These are phyloP conservation scores for Ictalurus punctatus DNA, from an alignment of 2,113 vertebrate genomes.

Conservation along the genomic window DNA sequence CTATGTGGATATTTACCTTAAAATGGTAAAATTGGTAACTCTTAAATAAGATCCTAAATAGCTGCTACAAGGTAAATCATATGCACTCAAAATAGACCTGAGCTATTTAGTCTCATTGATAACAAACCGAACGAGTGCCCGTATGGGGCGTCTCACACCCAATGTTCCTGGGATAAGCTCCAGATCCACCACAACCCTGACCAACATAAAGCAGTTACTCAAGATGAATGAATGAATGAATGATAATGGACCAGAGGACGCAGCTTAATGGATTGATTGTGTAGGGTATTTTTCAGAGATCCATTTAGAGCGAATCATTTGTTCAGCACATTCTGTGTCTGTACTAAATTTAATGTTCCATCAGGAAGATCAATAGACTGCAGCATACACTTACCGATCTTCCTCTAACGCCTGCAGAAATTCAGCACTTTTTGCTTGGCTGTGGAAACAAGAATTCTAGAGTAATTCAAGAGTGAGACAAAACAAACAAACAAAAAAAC, in stretches of 20 bases:
- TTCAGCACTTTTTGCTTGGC: constrained; percentile 85
- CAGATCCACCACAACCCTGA: not conserved
- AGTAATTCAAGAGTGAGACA: not conserved
- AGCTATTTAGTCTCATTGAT: not conserved
- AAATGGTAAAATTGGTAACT: not conserved
- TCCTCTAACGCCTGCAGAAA: constrained; percentile 89
- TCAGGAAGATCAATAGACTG: constrained; percentile 17
- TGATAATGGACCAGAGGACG: not conserved
- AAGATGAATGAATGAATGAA: constrained; percentile 10
- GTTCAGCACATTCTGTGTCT: constrained; percentile 12
- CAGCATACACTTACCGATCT: constrained; percentile 80
- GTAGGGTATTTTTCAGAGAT: constrained; percentile 10
- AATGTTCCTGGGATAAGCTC: not conserved
- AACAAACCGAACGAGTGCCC: not conserved
- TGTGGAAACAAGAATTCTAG: constrained; percentile 56
- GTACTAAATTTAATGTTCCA: constrained; percentile 22
- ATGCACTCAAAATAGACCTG: not conserved
- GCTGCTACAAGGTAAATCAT: not conserved
- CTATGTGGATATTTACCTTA: not conserved
- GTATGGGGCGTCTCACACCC: not conserved
- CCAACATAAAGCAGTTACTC: not conserved
- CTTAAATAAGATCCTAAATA: not conserved
- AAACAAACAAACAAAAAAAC: not conserved
- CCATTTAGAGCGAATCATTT: constrained; percentile 22
- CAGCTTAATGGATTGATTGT: not conserved